These are phyloP conservation scores for Hemicentrotus pulcherrimus DNA, from an alignment of 35 echinoderm and acorn worm species.

Conservation along the genomic window DNA sequence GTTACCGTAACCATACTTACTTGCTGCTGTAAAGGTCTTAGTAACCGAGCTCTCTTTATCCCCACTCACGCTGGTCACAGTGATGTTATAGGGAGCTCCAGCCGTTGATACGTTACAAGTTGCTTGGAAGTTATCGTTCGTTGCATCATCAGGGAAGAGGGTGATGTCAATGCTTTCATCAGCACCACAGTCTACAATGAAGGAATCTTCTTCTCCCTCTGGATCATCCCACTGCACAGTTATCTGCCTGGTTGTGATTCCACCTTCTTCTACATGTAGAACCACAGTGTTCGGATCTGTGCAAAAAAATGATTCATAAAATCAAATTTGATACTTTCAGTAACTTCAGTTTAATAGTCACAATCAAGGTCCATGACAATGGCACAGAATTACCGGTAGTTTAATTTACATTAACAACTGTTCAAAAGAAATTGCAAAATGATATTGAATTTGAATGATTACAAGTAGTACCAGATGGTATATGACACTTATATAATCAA, in stretches of 20 bases:
- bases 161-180: background rate
- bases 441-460: too few relatives aligned
- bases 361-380: too few relatives aligned
- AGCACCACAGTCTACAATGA: background rate
- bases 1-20: too few relatives aligned
- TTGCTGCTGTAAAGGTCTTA: background rate
- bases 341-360: too few relatives aligned
- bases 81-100: background rate
- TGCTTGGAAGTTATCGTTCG: background rate
- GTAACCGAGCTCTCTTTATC: background rate
- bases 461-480: too few relatives aligned
- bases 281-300: background rate
- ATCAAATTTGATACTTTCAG: too few relatives aligned
- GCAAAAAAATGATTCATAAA: too few relatives aligned
- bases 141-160: background rate
- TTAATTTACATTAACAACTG: too few relatives aligned
- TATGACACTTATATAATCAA: too few relatives aligned
- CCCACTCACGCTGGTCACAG: conserved; percentile 37
- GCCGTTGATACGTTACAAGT: background rate
- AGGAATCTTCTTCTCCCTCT: conserved; percentile 28
- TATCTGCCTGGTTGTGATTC: background rate
- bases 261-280: background rate
- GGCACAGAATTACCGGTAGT: too few relatives aligned
- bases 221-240: conserved; percentile 30
- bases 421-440: too few relatives aligned